These are phyloP conservation scores for Grallaria varia DNA, from an alignment of 2,113 vertebrate species.

Conservation along the genomic window DNA sequence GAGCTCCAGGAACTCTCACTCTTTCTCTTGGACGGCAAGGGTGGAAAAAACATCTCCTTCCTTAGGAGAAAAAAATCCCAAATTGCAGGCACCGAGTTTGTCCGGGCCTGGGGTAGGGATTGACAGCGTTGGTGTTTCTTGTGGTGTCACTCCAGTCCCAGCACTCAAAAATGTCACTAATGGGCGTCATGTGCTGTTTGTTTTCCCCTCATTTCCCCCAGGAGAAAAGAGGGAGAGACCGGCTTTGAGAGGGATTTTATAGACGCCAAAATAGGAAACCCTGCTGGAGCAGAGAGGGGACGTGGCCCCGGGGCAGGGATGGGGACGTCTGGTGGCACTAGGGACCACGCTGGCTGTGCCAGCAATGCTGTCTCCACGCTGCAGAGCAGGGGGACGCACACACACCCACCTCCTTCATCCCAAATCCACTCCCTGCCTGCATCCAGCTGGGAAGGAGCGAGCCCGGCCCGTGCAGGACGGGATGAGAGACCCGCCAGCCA, in stretches of 20 bases:
- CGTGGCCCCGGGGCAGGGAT: background rate
- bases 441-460: background rate
- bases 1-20: accelerated
- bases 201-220: background rate
- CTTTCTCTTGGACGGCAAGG: background rate
- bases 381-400: accelerated
- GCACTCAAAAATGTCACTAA: background rate
- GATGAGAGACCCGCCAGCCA: accelerated
- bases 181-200: background rate
- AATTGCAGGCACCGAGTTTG: accelerated
- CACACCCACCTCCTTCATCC: background rate
- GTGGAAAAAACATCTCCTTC: accelerated
- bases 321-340: background rate
- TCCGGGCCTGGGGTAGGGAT: background rate
- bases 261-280: background rate
- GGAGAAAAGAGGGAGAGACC: background rate
- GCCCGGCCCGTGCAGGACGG: accelerated
- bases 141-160: background rate
- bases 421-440: background rate
- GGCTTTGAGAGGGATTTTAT: background rate
- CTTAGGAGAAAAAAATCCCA: background rate
- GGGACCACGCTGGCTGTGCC: too few species aligned
- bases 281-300: background rate
- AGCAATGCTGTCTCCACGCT: accelerated
- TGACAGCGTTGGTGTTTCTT: accelerated